Percentiles rank a stretch among this genome's conserved stretches.
Conservation (phyloP, 92 coral and sea anemone genomes). For the Galaxea fascicularis region DNA sequence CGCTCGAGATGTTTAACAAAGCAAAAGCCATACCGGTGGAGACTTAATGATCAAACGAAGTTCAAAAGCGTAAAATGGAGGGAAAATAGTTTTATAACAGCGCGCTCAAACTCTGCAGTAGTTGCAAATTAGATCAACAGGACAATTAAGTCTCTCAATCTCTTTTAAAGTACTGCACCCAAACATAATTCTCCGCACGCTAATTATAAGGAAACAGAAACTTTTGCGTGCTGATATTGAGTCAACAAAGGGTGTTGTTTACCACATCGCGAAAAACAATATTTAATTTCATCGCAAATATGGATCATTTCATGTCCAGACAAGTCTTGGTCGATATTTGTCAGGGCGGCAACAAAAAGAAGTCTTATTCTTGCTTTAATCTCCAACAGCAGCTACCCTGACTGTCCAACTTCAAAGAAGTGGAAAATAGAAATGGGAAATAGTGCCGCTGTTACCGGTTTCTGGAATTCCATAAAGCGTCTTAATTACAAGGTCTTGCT, state of each 20-base stretch:
- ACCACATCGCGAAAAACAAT: neutral
- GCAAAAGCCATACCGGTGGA: too few species aligned
- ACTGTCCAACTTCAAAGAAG: too few species aligned
- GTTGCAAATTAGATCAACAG: too few species aligned
- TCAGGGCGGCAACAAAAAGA: neutral
- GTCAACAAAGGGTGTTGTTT: neutral
- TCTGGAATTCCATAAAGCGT: neutral
- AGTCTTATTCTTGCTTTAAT: neutral
- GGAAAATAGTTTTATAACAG: too few species aligned
- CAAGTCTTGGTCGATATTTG: neutral
- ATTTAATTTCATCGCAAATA: neutral
- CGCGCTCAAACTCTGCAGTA: too few species aligned
- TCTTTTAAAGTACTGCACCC: neutral
- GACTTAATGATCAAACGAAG: too few species aligned
- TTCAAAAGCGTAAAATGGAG: too few species aligned
- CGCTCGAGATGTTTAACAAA: too few species aligned
- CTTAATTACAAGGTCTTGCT: neutral
- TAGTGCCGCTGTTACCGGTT: too few species aligned
- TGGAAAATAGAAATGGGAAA: too few species aligned
- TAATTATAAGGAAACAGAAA: neutral
- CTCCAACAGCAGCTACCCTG: neutral
- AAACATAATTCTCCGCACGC: neutral
- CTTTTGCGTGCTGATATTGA: neutral
- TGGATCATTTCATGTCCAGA: neutral
- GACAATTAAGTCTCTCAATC: too few species aligned